These are phyloP conservation scores for Pteropus alecto DNA, from an alignment of 2,113 vertebrate species.

Conservation along the genomic window DNA sequence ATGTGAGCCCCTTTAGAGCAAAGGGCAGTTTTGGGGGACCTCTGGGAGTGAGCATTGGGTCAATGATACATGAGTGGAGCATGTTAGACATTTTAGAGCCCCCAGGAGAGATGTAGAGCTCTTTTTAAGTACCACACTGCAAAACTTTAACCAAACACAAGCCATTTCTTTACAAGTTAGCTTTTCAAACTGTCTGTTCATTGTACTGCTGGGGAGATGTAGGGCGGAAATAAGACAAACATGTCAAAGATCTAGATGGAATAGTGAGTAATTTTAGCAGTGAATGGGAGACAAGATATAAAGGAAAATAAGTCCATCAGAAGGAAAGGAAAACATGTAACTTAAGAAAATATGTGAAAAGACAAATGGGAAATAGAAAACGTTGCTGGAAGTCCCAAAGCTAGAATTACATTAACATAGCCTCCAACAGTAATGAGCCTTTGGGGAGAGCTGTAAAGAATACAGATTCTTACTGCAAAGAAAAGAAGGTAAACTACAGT, in stretches of 20 bases:
- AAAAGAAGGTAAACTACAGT: not conserved
- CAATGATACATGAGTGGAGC: not conserved
- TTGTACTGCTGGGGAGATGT: not conserved
- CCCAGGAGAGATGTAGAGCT: not conserved
- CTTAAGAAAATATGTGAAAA: slow-evolving; percentile 38
- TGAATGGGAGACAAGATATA: not conserved
- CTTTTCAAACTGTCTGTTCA: slow-evolving; percentile 15
- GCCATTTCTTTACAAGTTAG: slow-evolving; percentile 1
- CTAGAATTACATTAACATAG: not conserved
- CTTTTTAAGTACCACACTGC: not conserved
- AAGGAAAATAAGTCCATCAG: slow-evolving; percentile 45
- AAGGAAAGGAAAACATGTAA: slow-evolving; percentile 56
- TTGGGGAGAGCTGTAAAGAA: slow-evolving; percentile 46
- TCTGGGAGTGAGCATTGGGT: not conserved
- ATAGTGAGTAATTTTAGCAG: slow-evolving; percentile 1
- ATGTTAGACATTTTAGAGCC: not conserved
- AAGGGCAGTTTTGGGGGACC: fast-evolving
- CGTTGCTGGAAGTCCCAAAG: not conserved
- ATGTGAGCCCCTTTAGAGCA: not conserved
- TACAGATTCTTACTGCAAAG: not conserved
- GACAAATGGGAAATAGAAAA: slow-evolving; percentile 40
- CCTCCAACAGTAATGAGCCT: slow-evolving; percentile 37
- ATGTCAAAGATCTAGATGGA: slow-evolving; percentile 4
- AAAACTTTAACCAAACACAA: slow-evolving; percentile 36
- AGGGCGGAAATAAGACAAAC: not conserved